These are phyloP conservation scores for Saturnia pavonia DNA, from an alignment of 2,888 invertebrate species.

Conservation along the genomic window DNA sequence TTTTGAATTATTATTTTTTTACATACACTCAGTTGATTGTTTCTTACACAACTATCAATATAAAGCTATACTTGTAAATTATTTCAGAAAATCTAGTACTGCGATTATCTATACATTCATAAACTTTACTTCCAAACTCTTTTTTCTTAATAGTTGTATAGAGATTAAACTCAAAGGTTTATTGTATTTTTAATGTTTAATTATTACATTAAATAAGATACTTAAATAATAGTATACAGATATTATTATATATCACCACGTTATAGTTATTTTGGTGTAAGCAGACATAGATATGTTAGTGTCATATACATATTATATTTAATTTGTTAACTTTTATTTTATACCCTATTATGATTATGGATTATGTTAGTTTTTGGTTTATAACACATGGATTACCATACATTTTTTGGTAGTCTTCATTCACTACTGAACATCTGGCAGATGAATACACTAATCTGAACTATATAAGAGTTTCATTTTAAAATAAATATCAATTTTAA, in stretches of 20 bases:
- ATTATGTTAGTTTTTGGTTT: no score
- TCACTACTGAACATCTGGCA: neutral
- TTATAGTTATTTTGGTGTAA: neutral
- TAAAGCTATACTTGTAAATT: no score
- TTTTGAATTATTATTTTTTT: conserved; percentile 40
- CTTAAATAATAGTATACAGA: neutral
- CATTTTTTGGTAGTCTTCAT: neutral
- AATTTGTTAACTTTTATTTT: neutral
- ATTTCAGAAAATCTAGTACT: no score
- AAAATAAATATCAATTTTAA: conserved; percentile 30
- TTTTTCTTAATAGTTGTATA: neutral
- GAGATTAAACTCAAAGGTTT: neutral
- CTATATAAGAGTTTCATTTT: neutral
- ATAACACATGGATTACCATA: neutral
- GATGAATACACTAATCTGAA: neutral
- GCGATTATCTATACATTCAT: no score
- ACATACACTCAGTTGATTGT: neutral
- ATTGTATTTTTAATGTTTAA: neutral
- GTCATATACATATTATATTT: neutral
- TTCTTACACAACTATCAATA: neutral
- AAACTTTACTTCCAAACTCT: no score
- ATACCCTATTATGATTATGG: neutral
- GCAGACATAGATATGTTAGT: neutral
- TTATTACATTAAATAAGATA: no score
- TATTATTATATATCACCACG: neutral